Evolutionary conservation across 2,113 vertebrate species (phyloP), one percentile per base, ranked within the genome.

Genomic region (Rhea americana): DNA sequence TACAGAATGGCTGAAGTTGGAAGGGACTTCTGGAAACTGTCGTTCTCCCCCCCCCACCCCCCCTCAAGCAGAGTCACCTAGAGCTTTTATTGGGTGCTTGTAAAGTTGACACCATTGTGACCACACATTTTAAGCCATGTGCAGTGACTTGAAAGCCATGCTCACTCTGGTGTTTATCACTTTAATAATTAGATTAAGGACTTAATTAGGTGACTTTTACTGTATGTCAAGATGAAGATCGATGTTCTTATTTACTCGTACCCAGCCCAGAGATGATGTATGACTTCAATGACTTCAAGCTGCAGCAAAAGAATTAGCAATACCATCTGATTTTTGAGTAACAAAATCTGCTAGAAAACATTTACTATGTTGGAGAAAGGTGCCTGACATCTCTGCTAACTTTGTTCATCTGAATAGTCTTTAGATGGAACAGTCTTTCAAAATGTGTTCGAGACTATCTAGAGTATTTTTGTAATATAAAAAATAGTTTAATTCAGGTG

Each of bases 151-250:
- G 77, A 87, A 94, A 87, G 72, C 79, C 26, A 19, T 26, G 39
- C 48, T 81, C 32, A 12, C 30, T 28, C 72, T 73, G 58, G 39
- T 51, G 62, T 75, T 94, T 86, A 65, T 85, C 85, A 67, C 85
- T 78, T 56, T 76, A 83, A 62, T 62, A 82, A 68, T 56, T 48
- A 81, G 75, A 67, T n/a, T 70, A 85, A 91, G 77, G 62, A 22
- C 53, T 94, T 94, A 94, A 95, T 96, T 89, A 93, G 71, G 71
- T 83, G 41, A 20, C 85, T 94, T 92, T 92, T 81, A 93, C 91
- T 93, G 5, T 90, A 45, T 91, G 88, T 91, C 39, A 71, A 79
- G 50, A 61, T 21, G 55, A 78, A 94, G 86, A 93, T 56, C 76
- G 62, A 25, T 73, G 62, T 51, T 90, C 58, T 56, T 92, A 16